Percentiles rank a stretch among this genome's conserved stretches.
phyloP scores from a whole-genome alignment of 2,888 invertebrate genomes.

The Stenolophus ochropezus region DNA sequence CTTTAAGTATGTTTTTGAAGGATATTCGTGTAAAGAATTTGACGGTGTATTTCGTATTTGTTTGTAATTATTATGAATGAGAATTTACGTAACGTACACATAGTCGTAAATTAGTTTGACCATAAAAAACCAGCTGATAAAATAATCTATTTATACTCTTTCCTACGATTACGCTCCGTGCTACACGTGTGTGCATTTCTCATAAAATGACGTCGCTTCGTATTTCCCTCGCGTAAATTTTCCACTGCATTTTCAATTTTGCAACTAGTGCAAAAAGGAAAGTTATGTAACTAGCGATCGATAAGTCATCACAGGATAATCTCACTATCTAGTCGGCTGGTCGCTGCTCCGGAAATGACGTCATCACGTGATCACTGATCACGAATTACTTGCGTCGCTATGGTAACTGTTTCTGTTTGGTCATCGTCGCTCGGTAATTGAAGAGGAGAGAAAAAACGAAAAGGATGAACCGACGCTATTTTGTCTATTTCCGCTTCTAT shows the following conservation, averaged over 20 bases:
- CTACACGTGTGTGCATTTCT: background rate
- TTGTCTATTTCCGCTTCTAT: slow-evolving; percentile 32
- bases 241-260: slow-evolving; percentile 27
- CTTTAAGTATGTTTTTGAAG: background rate
- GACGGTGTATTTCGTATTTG: background rate
- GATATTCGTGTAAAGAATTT: background rate
- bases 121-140: slow-evolving; percentile 26
- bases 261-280: slow-evolving; percentile 6
- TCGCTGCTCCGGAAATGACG: slow-evolving; percentile 21
- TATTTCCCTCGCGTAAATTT: slow-evolving; percentile 32
- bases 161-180: background rate
- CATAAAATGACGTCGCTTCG: slow-evolving; percentile 11
- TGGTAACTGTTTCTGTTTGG: slow-evolving; percentile 10
- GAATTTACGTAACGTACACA: background rate
- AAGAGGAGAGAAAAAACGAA: slow-evolving; percentile 20
- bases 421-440: slow-evolving; percentile 31
- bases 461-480: slow-evolving; percentile 26
- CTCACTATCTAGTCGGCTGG: slow-evolving; percentile 24
- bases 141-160: slow-evolving; percentile 14
- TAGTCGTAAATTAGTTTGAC: background rate
- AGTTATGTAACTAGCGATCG: slow-evolving; percentile 32
- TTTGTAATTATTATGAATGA: slow-evolving; percentile 30
- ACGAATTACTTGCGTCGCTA: slow-evolving; percentile 25
- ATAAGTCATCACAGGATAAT: slow-evolving; percentile 32
- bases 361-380: slow-evolving; percentile 37